These are phyloP conservation scores for Paelopatides confundens DNA, from an alignment of 53 echinoderm and acorn worm species.

Conservation along the genomic window DNA sequence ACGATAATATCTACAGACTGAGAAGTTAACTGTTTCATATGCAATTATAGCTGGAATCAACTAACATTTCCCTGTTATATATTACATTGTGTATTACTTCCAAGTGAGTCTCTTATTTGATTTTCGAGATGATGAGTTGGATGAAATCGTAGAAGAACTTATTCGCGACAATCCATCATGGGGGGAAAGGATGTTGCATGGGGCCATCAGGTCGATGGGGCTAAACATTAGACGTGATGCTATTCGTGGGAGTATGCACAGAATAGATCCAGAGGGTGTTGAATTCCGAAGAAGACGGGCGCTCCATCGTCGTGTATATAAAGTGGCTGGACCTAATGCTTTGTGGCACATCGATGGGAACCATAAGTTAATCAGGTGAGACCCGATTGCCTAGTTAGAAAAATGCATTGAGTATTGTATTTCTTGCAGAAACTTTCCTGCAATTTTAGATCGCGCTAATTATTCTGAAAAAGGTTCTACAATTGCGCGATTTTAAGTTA, in stretches of 20 bases:
- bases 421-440: too few species aligned
- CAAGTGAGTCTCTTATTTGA: too few species aligned
- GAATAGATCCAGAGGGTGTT: slow-evolving; percentile 20
- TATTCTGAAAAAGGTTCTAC: too few species aligned
- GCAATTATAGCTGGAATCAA: too few species aligned
- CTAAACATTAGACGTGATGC: not conserved
- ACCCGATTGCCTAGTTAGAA: too few species aligned
- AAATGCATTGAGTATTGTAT: too few species aligned
- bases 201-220: not conserved
- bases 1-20: too few species aligned
- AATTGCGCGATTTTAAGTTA: too few species aligned
- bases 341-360: slow-evolving; percentile 40
- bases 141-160: not conserved
- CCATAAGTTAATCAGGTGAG: slow-evolving; percentile 32
- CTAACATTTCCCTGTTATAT: too few species aligned
- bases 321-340: slow-evolving; percentile 20
- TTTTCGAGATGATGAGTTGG: not conserved
- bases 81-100: too few species aligned
- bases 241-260: not conserved
- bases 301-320: slow-evolving; percentile 21
- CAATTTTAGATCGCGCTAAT: too few species aligned
- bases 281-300: not conserved
- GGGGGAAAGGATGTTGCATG: slow-evolving; percentile 20
- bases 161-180: not conserved
- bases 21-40: too few species aligned